A percentile compares a stretch with the other conserved stretches of the same genome.
phyloP scores from a whole-genome alignment of 1,140 invertebrate genomes.

The Temnothorax nylanderi region DNA sequence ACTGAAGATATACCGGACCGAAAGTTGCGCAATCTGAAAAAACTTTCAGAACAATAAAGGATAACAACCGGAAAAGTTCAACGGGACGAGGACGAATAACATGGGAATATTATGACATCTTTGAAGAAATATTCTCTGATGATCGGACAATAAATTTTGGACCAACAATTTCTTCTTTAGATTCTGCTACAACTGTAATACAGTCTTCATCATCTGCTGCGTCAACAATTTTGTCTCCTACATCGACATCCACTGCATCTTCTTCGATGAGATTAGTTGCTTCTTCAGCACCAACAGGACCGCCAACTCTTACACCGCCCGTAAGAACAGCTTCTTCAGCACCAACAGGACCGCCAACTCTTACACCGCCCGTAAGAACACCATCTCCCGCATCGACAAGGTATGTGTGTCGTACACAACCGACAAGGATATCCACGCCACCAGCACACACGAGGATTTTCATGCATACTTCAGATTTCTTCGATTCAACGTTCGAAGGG shows the following conservation, averaged over 20 bases:
- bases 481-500: background rate
- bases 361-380: too few relatives aligned
- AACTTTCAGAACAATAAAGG: background rate
- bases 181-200: background rate
- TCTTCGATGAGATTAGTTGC: background rate
- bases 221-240: too few relatives aligned
- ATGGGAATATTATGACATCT: background rate
- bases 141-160: slow-evolving; percentile 18
- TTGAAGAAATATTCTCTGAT: background rate
- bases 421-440: background rate
- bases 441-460: background rate
- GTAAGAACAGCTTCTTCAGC: too few relatives aligned
- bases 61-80: background rate
- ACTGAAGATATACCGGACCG: slow-evolving; percentile 4
- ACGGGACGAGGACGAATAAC: background rate
- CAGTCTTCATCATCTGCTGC: too few relatives aligned
- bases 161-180: background rate
- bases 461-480: background rate
- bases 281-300: background rate
- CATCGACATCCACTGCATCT: background rate
- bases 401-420: background rate
- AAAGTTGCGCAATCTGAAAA: slow-evolving; percentile 8
- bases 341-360: background rate
- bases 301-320: too few relatives aligned
- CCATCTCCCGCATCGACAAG: background rate